phyloP scores from a whole-genome alignment of 2,797 vertebrate genomes.

The Ataeniobius toweri region DNA sequence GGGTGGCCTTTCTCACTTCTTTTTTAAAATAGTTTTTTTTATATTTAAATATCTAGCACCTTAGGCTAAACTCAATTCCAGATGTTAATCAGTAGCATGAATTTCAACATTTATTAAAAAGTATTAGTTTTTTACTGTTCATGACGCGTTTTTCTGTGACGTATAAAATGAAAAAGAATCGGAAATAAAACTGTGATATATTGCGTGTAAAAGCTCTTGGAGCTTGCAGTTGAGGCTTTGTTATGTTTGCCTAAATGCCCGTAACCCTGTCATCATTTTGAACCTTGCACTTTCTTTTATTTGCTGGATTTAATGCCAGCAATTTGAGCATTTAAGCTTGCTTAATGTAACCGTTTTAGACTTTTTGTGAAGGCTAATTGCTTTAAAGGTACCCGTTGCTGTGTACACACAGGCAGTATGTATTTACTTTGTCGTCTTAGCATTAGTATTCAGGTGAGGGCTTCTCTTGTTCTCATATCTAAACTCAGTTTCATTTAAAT shows the following conservation, averaged over 20 bases:
- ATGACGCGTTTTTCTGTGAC: slow-evolving; percentile 15
- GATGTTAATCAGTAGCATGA: slow-evolving; percentile 23
- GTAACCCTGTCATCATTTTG: slow-evolving; percentile 44
- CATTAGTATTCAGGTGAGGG: background rate
- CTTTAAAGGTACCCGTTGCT: slow-evolving; percentile 54
- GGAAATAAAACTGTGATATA: slow-evolving; percentile 17
- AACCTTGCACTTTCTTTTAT: slow-evolving; percentile 61
- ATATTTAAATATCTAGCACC: slow-evolving; percentile 30
- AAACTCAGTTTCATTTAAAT: background rate
- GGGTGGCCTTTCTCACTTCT: slow-evolving; percentile 42
- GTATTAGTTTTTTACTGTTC: slow-evolving; percentile 9
- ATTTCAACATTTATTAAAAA: slow-evolving; percentile 2
- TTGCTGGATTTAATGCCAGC: slow-evolving; percentile 65
- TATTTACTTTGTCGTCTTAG: slow-evolving; percentile 30
- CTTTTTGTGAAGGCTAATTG: slow-evolving; percentile 58
- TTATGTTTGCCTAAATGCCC: slow-evolving; percentile 48
- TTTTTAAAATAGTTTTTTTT: slow-evolving; percentile 33
- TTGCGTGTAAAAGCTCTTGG: slow-evolving; percentile 3
- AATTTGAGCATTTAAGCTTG: slow-evolving; percentile 69
- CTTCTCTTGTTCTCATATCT: background rate
- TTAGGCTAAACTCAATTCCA: slow-evolving; percentile 1
- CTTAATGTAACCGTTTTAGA: slow-evolving; percentile 64
- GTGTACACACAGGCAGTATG: slow-evolving; percentile 39
- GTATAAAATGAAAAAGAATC: slow-evolving; percentile 7
- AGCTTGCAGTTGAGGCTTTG: slow-evolving; percentile 32